These are phyloP conservation scores for Scaptodrosophila latifasciaeformis DNA, from an alignment of 2,888 invertebrate species.

Conservation along the genomic window DNA sequence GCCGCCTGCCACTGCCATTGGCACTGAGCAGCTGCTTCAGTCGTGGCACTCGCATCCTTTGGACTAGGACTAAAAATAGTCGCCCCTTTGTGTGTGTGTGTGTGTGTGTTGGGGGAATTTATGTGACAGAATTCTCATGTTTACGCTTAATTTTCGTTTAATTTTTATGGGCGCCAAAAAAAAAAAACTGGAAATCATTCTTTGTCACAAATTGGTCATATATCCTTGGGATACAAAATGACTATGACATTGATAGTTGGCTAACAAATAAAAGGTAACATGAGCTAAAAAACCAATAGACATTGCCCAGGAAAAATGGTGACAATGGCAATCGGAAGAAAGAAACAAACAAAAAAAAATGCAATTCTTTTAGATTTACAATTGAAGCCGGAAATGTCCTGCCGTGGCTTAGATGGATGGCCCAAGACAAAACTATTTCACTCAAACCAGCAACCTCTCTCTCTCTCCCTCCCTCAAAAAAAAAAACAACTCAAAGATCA, in stretches of 20 bases:
- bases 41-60: conserved; percentile 12
- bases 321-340: conserved; percentile 45
- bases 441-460: conserved; percentile 20
- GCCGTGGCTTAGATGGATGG: conserved; percentile 57
- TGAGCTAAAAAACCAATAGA: conserved; percentile 71
- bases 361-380: conserved; percentile 58
- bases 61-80: conserved; percentile 58
- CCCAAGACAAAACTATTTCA: conserved; percentile 25
- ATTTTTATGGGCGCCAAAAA: conserved; percentile 67
- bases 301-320: conserved; percentile 36
- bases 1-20: conserved; percentile 44
- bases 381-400: conserved; percentile 71
- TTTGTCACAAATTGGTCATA: conserved; percentile 33
- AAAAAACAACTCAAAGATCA: conserved; percentile 10
- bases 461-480: conserved; percentile 1
- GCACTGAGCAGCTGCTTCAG: conserved; percentile 47
- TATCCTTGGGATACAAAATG: conserved; percentile 17
- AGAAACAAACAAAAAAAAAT: conserved; percentile 44
- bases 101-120: conserved; percentile 42
- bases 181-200: background rate
- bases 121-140: conserved; percentile 70
- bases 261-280: conserved; percentile 58
- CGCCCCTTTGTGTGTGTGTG: conserved; percentile 39
- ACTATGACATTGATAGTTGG: conserved; percentile 15
- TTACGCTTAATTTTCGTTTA: conserved; percentile 69